Evolutionary conservation across 1,140 invertebrate genomes (phyloP).

Genomic region (Panagrolaimus sp.): DNA sequence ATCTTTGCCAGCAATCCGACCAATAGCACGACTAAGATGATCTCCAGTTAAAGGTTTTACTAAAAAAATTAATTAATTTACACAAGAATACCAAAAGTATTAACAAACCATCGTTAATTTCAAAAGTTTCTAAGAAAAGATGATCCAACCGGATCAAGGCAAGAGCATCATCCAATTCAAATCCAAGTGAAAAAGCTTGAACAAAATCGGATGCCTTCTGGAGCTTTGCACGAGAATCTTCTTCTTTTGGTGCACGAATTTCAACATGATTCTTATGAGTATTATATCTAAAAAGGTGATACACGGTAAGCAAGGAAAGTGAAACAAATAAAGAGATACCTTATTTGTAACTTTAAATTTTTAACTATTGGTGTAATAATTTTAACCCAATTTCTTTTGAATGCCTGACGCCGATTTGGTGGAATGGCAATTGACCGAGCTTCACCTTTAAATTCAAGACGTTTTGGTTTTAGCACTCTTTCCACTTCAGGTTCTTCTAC

Average conservation of each 20-base stretch:
- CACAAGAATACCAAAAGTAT: too few relatives aligned
- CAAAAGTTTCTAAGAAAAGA: conserved; percentile 92
- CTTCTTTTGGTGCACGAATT: conserved; percentile 65
- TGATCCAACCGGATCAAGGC: conserved; percentile 90
- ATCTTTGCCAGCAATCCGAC: conserved; percentile 89
- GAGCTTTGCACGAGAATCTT: conserved; percentile 71
- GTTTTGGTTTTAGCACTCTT: too few relatives aligned
- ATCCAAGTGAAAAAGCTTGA: conserved; percentile 88
- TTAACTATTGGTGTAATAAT: conserved; percentile 93
- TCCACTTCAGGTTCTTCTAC: too few relatives aligned
- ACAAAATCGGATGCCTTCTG: conserved; percentile 98
- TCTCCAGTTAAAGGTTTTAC: conserved; percentile 88
- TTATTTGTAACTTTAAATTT: conserved; percentile 83
- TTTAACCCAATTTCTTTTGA: conserved; percentile 94
- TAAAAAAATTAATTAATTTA: too few relatives aligned
- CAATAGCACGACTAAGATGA: conserved; percentile 88
- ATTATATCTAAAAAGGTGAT: conserved; percentile 72
- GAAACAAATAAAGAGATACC: conserved; percentile 58
- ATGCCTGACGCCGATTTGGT: conserved; percentile 75
- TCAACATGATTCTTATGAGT: conserved; percentile 83
- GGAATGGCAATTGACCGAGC: conserved; percentile 68
- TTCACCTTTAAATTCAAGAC: conserved; percentile 23
- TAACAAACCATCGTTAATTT: conserved; percentile 83
- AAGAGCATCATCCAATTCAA: conserved; percentile 93
- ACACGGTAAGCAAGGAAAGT: too few relatives aligned